phyloP scores from a whole-genome alignment of 2,888 invertebrate genomes.

The Acrobeloides nanus region DNA sequence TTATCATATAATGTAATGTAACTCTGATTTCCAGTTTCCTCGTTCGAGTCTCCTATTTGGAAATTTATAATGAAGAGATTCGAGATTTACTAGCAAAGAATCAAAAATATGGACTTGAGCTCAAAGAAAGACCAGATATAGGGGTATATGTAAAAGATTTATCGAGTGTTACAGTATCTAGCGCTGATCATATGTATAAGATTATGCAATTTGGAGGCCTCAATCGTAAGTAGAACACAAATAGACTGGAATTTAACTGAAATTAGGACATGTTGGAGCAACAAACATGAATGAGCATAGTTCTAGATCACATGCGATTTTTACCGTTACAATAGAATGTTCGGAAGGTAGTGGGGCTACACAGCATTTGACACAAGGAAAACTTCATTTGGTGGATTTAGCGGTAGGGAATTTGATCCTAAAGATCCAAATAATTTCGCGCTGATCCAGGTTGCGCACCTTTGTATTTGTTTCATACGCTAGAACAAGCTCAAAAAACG shows the following conservation, averaged over 20 bases:
- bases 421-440: conserved; percentile 1
- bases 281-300: conserved; percentile 97
- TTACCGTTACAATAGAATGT: conserved; percentile 92
- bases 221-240: conserved; percentile 65
- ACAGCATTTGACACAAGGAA: conserved; percentile 85
- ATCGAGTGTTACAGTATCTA: conserved; percentile 92
- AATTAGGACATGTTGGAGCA: conserved; percentile 66
- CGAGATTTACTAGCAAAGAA: conserved; percentile 84
- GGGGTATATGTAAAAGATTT: conserved; percentile 97
- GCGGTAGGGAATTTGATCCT: conserved; percentile 59
- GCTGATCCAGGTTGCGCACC: too few relatives aligned
- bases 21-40: conserved; percentile 66
- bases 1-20: conserved; percentile 5
- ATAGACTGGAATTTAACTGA: not conserved
- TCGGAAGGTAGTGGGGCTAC: conserved; percentile 77
- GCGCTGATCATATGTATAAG: conserved; percentile 84
- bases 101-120: conserved; percentile 61
- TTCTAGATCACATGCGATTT: conserved; percentile 73
- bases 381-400: conserved; percentile 90
- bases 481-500: not conserved
- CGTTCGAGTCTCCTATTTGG: conserved; percentile 91
- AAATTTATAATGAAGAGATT: conserved; percentile 98
- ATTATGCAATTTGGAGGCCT: conserved; percentile 93
- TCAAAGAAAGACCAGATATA: conserved; percentile 77
- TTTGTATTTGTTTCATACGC: too few relatives aligned